Conservation (phyloP, 53 echinoderm and acorn worm genomes). For the Henricia sp. region DNA sequence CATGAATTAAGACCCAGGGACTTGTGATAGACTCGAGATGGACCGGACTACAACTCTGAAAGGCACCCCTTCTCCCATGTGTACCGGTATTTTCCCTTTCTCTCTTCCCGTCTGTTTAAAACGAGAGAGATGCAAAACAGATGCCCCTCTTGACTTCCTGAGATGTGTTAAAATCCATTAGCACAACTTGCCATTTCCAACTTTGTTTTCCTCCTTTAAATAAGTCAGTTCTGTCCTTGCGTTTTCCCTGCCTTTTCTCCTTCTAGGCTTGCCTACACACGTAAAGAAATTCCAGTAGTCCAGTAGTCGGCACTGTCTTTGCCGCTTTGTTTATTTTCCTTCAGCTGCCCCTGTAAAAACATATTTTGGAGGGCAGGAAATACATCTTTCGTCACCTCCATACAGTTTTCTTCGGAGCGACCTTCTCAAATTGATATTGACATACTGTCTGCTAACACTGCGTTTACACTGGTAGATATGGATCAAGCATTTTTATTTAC, state of each 20-base stretch:
- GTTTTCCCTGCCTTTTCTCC: background rate
- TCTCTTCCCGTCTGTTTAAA: background rate
- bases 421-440: background rate
- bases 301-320: background rate
- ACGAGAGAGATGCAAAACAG: background rate
- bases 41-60: background rate
- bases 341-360: conserved; percentile 14
- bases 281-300: background rate
- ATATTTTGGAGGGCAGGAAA: conserved; percentile 36
- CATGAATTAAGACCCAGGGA: too few relatives aligned
- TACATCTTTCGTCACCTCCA: conserved; percentile 28
- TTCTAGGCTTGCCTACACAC: background rate
- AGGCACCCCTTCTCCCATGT: background rate
- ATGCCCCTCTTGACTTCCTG: background rate
- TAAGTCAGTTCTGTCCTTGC: background rate
- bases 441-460: too few relatives aligned
- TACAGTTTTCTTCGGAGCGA: background rate
- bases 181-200: background rate
- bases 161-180: conserved; percentile 4
- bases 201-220: background rate
- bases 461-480: too few relatives aligned
- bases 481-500: too few relatives aligned
- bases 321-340: conserved; percentile 36
- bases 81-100: background rate
- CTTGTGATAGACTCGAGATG: background rate